A percentile compares a stretch with the other conserved stretches of the same genome.
Evolutionary conservation across 92 coral and sea anemone genomes (phyloP).

Genomic region (Virgularia gustaviana): DNA sequence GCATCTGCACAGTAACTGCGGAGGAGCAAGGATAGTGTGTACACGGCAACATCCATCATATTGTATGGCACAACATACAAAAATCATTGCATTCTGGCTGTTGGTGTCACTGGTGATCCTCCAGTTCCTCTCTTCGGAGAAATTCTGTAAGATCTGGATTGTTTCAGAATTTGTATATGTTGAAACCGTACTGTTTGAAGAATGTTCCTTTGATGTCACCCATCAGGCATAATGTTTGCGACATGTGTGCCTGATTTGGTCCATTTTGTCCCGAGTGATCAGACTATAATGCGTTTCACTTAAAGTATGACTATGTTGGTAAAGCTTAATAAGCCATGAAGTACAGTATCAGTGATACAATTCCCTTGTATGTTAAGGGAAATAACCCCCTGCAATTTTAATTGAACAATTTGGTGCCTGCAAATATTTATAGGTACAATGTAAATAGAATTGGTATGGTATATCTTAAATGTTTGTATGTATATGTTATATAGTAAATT

Average conservation of each 20-base stretch:
- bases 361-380: background rate
- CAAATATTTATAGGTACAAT: no score
- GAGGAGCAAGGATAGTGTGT: no score
- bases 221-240: background rate
- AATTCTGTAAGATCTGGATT: background rate
- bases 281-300: background rate
- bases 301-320: background rate
- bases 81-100: background rate
- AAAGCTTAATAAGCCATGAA: background rate
- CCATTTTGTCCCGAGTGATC: background rate
- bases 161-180: background rate
- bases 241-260: background rate
- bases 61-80: background rate
- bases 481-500: background rate
- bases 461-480: background rate
- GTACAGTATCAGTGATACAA: background rate
- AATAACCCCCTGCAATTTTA: background rate
- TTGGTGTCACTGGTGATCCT: background rate
- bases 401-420: no score
- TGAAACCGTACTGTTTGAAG: background rate
- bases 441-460: background rate
- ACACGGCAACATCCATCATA: background rate
- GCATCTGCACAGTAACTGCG: no score
- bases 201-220: background rate
- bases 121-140: background rate